phyloP scores from a whole-genome alignment of 1,140 invertebrate species.

The Brachionus rubens region DNA sequence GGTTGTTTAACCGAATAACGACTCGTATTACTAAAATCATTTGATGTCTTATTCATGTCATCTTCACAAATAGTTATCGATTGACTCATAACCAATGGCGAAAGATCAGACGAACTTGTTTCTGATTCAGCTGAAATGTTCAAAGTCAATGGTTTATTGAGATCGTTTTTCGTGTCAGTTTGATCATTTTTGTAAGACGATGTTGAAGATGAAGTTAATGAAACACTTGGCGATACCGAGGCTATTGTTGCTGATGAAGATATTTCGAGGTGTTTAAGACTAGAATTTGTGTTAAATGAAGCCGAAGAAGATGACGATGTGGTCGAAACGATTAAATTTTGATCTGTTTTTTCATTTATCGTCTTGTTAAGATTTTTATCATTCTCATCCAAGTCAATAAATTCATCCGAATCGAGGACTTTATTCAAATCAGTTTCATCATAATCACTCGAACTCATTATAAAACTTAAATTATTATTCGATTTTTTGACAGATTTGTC shows the following conservation, averaged over 20 bases:
- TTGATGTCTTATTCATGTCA: slow-evolving; percentile 8
- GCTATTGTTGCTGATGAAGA: slow-evolving; percentile 20
- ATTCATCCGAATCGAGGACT: slow-evolving; percentile 31
- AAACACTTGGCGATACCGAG: slow-evolving; percentile 19
- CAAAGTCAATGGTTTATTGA: neutral
- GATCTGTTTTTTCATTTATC: neutral
- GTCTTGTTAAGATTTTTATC: neutral
- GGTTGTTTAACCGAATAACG: slow-evolving; percentile 26
- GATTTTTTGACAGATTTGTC: neutral
- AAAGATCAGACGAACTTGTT: neutral
- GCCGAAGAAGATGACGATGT: slow-evolving; percentile 2
- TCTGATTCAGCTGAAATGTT: slow-evolving; percentile 30
- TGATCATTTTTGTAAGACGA: slow-evolving; percentile 17
- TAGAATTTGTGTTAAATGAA: slow-evolving; percentile 13
- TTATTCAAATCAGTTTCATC: slow-evolving; percentile 43
- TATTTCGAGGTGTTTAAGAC: slow-evolving; percentile 23
- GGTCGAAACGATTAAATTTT: slow-evolving; percentile 19
- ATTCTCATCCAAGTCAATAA: slow-evolving; percentile 29
- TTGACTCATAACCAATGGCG: slow-evolving; percentile 24
- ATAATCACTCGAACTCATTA: slow-evolving; percentile 33
- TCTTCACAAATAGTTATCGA: slow-evolving; percentile 18
- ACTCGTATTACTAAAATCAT: slow-evolving; percentile 10
- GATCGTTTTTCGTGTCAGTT: neutral
- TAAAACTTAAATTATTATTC: slow-evolving; percentile 41
- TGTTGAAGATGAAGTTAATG: slow-evolving; percentile 1